phyloP scores from a whole-genome alignment of 2,888 invertebrate genomes.

The Unio pictorum region DNA sequence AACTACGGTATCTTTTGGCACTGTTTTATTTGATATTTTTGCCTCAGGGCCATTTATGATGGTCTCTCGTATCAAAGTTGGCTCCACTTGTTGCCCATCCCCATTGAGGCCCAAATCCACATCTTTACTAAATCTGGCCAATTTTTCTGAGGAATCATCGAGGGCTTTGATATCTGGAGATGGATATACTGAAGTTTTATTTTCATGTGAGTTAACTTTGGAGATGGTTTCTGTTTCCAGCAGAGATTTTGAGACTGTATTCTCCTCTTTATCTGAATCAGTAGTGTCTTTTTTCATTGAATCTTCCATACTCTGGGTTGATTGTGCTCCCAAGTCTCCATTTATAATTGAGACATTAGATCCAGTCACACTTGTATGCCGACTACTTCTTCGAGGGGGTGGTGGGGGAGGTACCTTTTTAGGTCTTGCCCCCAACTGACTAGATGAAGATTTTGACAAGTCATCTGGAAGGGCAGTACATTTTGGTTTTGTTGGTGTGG shows the following conservation, averaged over 20 bases:
- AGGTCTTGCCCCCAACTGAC: constrained; percentile 33
- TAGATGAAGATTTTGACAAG: constrained; percentile 31
- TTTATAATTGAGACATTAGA: constrained; percentile 34
- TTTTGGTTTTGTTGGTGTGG: constrained; percentile 10
- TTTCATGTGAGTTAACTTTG: too few relatives aligned
- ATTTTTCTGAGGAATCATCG: too few relatives aligned
- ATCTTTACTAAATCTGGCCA: constrained; percentile 10
- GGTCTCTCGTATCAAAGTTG: constrained; percentile 12
- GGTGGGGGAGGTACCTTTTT: constrained; percentile 68
- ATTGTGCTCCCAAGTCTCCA: constrained; percentile 24
- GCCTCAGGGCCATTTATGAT: constrained; percentile 11
- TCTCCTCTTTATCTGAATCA: background rate
- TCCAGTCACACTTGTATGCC: constrained; percentile 39
- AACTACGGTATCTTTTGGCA: background rate
- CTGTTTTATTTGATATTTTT: constrained; percentile 11
- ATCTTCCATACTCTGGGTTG: constrained; percentile 13
- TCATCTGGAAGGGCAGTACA: constrained; percentile 36
- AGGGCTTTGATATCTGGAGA: too few relatives aligned
- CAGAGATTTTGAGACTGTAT: too few relatives aligned
- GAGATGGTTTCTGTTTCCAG: too few relatives aligned
- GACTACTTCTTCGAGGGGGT: constrained; percentile 63
- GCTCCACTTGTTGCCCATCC: background rate
- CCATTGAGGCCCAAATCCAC: constrained; percentile 5
- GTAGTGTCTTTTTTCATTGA: constrained; percentile 8
- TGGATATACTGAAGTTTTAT: too few relatives aligned